Evolutionary conservation across 2,888 invertebrate species (phyloP).

Genomic region (Cryptocephalus primarius): DNA sequence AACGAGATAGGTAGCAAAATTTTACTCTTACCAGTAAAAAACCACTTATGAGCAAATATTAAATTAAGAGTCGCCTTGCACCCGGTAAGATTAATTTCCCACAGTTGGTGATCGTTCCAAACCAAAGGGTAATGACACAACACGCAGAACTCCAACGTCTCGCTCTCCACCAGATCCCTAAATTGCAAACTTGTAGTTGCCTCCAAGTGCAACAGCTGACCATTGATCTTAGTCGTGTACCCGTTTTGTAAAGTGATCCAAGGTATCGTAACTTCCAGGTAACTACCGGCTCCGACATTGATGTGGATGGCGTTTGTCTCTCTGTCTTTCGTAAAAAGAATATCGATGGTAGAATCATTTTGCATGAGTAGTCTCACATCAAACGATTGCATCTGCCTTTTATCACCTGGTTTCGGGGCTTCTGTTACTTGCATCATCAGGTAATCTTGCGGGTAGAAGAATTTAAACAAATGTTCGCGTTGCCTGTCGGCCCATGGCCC

Average conservation of each 20-base stretch:
- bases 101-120: conserved; percentile 96
- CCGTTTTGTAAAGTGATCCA: conserved; percentile 75
- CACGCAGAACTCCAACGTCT: conserved; percentile 86
- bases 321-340: conserved; percentile 88
- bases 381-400: conserved; percentile 80
- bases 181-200: conserved; percentile 91
- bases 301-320: conserved; percentile 97
- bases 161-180: conserved; percentile 85
- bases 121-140: conserved; percentile 80
- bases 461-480: conserved; percentile 86
- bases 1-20: too few relatives aligned
- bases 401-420: conserved; percentile 76
- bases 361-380: conserved; percentile 85
- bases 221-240: conserved; percentile 82
- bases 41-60: conserved; percentile 91
- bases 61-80: conserved; percentile 90
- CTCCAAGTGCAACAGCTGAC: conserved; percentile 87
- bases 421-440: conserved; percentile 69
- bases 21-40: conserved; percentile 60
- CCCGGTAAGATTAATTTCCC: conserved; percentile 83
- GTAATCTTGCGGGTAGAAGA: conserved; percentile 89
- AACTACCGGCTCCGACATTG: conserved; percentile 90
- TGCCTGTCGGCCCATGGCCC: conserved; percentile 99
- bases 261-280: conserved; percentile 82
- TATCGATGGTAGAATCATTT: conserved; percentile 89